Conservation (phyloP, 1,140 invertebrate genomes). For the Papilio polytes region DNA sequence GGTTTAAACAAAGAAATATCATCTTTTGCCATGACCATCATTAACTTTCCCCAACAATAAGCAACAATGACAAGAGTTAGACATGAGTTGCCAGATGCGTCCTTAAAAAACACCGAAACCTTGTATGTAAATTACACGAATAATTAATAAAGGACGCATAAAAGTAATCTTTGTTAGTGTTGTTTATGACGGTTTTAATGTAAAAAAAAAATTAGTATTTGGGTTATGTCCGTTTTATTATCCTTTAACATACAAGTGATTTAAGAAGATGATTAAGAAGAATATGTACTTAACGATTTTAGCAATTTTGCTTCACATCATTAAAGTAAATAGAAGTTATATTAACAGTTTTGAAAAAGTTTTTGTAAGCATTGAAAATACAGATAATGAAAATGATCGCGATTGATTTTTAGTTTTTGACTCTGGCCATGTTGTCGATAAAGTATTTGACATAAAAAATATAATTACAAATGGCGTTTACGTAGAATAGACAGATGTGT, state of each 20-base stretch:
- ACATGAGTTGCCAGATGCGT: too few species aligned
- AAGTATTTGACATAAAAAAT: constrained; percentile 80
- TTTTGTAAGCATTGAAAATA: not conserved
- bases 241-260: not conserved
- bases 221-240: not conserved
- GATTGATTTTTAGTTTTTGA: constrained; percentile 46
- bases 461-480: constrained; percentile 85
- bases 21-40: too few species aligned
- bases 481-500: constrained; percentile 86
- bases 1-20: too few species aligned
- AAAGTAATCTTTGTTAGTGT: too few species aligned
- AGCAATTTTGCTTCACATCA: not conserved
- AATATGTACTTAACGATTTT: not conserved
- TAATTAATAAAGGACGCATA: too few species aligned
- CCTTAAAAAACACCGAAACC: too few species aligned
- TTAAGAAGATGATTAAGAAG: not conserved
- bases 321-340: not conserved
- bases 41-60: too few species aligned
- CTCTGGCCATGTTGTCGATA: constrained; percentile 67
- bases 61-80: too few species aligned
- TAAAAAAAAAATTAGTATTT: not conserved
- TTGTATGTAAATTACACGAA: too few species aligned
- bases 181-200: too few species aligned
- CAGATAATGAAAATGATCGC: constrained; percentile 31
- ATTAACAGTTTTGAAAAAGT: not conserved